Percentiles rank a stretch among this genome's conserved stretches.
These are phyloP conservation scores for Silurus lanzhouensis DNA, from an alignment of 2,797 vertebrate species.

Conservation along the genomic window DNA sequence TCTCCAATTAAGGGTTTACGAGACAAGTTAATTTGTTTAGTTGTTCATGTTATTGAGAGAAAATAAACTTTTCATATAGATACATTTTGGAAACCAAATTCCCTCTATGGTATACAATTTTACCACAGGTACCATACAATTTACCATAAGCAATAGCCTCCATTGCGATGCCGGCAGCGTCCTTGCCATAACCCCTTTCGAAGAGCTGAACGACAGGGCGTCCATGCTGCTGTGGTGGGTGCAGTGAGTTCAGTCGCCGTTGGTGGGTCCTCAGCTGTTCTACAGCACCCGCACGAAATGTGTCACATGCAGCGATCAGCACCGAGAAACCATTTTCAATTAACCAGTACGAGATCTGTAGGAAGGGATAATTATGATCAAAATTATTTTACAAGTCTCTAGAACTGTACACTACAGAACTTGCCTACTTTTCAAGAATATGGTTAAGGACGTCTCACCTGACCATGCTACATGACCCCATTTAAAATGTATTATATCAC, in stretches of 20 bases:
- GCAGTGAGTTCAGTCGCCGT: constrained; percentile 88
- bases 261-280: constrained; percentile 97
- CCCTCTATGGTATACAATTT: neutral
- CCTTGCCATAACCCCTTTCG: constrained; percentile 97
- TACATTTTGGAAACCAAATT: neutral
- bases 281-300: constrained; percentile 93
- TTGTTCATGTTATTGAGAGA: neutral
- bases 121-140: neutral
- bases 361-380: neutral
- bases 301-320: constrained; percentile 95
- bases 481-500: too few species aligned
- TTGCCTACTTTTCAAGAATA: neutral
- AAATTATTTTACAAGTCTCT: neutral
- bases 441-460: neutral
- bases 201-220: constrained; percentile 89
- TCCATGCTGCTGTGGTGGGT: constrained; percentile 87
- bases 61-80: neutral
- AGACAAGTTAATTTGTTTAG: neutral
- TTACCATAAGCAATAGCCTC: constrained; percentile 94
- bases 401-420: neutral
- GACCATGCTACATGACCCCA: neutral
- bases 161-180: constrained; percentile 96
- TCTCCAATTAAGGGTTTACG: neutral
- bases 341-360: constrained; percentile 96
- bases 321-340: constrained; percentile 95